Percentiles rank a stretch among this genome's conserved stretches.
These are phyloP conservation scores for Cichladusa arquata DNA, from an alignment of 2,113 vertebrate species.

Conservation along the genomic window DNA sequence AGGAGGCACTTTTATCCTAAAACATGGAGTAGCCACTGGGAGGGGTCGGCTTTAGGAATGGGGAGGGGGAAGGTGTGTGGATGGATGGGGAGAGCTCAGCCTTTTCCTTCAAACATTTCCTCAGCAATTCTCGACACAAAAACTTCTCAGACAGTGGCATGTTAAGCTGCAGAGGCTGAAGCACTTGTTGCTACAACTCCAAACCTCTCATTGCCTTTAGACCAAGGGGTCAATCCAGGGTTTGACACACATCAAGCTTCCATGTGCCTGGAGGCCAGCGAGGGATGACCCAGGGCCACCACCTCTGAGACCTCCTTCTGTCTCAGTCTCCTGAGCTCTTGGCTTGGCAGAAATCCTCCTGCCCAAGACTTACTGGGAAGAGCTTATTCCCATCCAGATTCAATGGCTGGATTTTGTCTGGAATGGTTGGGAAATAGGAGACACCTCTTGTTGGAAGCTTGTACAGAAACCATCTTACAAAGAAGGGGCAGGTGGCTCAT, in stretches of 20 bases:
- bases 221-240: background rate
- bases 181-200: background rate
- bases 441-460: background rate
- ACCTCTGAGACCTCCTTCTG: fast-evolving
- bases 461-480: fast-evolving
- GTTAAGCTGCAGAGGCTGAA: background rate
- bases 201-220: background rate
- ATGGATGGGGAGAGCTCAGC: background rate
- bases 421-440: background rate
- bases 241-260: background rate
- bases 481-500: fast-evolving
- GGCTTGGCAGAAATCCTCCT: background rate
- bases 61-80: no score
- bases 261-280: background rate
- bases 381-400: background rate
- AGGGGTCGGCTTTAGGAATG: no score
- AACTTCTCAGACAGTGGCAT: background rate
- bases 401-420: background rate
- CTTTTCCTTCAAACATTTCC: background rate
- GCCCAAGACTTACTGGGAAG: no score
- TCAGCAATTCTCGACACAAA: background rate
- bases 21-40: background rate
- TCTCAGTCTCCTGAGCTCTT: background rate
- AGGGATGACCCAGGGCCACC: background rate
- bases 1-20: background rate